Evolutionary conservation across 2,797 vertebrate species (phyloP).

Genomic region (Manis javanica): DNA sequence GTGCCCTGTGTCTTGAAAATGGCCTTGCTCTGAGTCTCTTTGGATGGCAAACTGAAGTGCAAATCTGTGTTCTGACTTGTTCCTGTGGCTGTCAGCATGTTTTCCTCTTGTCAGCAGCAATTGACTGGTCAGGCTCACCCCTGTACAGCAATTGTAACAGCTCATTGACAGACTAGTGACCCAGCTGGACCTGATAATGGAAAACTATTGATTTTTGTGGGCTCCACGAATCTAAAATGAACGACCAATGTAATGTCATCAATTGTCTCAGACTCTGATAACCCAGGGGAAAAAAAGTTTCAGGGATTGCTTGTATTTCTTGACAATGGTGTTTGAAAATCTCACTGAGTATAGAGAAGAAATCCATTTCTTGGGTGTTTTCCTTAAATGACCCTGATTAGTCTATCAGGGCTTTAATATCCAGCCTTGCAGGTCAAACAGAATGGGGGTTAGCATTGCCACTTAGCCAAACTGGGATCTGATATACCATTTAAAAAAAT

Average conservation of each 20-base stretch:
- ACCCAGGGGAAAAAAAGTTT: slow-evolving; percentile 81
- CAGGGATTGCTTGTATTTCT: slow-evolving; percentile 75
- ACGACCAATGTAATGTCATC: slow-evolving; percentile 89
- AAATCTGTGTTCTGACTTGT: slow-evolving; percentile 98
- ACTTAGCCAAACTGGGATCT: background rate
- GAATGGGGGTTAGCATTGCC: background rate
- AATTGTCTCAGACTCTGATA: slow-evolving; percentile 86
- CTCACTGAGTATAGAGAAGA: slow-evolving; percentile 21
- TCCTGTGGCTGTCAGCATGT: slow-evolving; percentile 94
- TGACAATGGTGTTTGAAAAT: slow-evolving; percentile 70
- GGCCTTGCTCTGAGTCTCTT: slow-evolving; percentile 88
- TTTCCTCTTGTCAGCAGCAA: slow-evolving; percentile 97
- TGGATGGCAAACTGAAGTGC: slow-evolving; percentile 91
- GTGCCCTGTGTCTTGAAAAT: slow-evolving; percentile 87
- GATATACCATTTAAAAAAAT: background rate
- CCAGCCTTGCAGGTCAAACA: background rate
- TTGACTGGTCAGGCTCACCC: slow-evolving; percentile 94
- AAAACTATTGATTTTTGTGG: slow-evolving; percentile 98
- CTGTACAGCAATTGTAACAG: slow-evolving; percentile 93
- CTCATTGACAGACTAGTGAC: slow-evolving; percentile 99
- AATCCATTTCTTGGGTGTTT: slow-evolving; percentile 58
- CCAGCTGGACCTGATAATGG: slow-evolving; percentile 98
- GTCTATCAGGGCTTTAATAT: background rate
- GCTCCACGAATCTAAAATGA: slow-evolving; percentile 91
- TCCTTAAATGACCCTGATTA: slow-evolving; percentile 50